Evolutionary conservation across 2,888 invertebrate genomes (phyloP).

Genomic region (Druceiella hillmani): DNA sequence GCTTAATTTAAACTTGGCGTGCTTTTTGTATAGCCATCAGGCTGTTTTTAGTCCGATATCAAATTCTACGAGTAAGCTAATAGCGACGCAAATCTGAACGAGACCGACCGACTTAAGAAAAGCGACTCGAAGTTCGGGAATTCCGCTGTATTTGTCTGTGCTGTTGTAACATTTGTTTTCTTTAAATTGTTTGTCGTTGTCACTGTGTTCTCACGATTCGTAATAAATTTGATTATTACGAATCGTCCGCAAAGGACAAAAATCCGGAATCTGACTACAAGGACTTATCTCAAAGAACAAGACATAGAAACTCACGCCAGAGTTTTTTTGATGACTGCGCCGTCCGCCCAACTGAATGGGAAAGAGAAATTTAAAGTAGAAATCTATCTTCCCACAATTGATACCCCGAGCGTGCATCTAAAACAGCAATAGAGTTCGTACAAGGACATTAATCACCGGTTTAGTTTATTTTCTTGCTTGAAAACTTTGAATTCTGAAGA

Average conservation of each 20-base stretch:
- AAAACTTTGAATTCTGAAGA: constrained; percentile 24
- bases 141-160: too few relatives aligned
- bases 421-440: constrained; percentile 23
- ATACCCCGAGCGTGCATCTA: constrained; percentile 24
- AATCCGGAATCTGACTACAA: constrained; percentile 25
- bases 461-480: constrained; percentile 23
- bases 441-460: constrained; percentile 20
- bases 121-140: too few relatives aligned
- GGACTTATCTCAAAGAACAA: constrained; percentile 25
- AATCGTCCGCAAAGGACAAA: constrained; percentile 21
- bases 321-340: constrained; percentile 22
- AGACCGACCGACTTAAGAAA: too few relatives aligned
- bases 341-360: constrained; percentile 21
- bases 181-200: too few relatives aligned
- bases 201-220: too few relatives aligned
- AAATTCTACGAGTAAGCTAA: too few relatives aligned
- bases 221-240: constrained; percentile 25
- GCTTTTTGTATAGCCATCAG: too few relatives aligned
- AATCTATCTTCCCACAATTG: constrained; percentile 23
- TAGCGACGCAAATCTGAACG: too few relatives aligned
- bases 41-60: too few relatives aligned
- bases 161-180: too few relatives aligned
- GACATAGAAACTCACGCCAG: constrained; percentile 24
- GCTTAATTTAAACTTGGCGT: too few relatives aligned
- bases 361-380: constrained; percentile 23